Percentiles rank a stretch among this genome's conserved stretches.
Conservation (phyloP, 2,888 invertebrate species). For the Eupithecia insigniata region DNA sequence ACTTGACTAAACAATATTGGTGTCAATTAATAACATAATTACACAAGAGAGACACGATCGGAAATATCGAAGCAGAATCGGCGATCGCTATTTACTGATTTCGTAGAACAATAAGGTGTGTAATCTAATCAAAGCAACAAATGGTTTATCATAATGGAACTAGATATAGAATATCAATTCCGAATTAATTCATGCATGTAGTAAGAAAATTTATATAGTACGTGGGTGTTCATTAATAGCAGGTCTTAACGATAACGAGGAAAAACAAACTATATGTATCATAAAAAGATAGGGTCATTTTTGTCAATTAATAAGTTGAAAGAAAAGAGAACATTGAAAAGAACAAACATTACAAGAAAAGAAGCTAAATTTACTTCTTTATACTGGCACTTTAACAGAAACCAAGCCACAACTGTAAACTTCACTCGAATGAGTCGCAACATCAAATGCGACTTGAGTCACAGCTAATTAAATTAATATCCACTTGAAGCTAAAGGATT, state of each 20-base stretch:
- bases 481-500: constrained; percentile 32
- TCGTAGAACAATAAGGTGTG: constrained; percentile 38
- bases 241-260: constrained; percentile 2
- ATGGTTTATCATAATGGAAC: constrained; percentile 31
- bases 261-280: neutral
- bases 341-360: neutral
- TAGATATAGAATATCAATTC: constrained; percentile 43
- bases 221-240: constrained; percentile 5
- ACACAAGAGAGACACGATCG: constrained; percentile 22
- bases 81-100: constrained; percentile 36
- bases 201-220: neutral
- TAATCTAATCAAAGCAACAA: constrained; percentile 51
- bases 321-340: neutral
- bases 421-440: constrained; percentile 26
- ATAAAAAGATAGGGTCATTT: neutral
- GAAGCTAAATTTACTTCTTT: neutral
- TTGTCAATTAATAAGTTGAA: neutral
- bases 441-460: constrained; percentile 34
- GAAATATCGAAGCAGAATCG: constrained; percentile 27
- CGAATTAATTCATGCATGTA: constrained; percentile 10
- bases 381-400: constrained; percentile 8
- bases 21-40: constrained; percentile 24
- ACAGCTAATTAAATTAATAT: constrained; percentile 40
- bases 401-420: constrained; percentile 31
- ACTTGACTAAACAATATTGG: constrained; percentile 24